Percentiles rank a stretch among this genome's conserved stretches.
Conservation (phyloP, 2,113 vertebrate genomes). For the Camelus dromedarius region DNA sequence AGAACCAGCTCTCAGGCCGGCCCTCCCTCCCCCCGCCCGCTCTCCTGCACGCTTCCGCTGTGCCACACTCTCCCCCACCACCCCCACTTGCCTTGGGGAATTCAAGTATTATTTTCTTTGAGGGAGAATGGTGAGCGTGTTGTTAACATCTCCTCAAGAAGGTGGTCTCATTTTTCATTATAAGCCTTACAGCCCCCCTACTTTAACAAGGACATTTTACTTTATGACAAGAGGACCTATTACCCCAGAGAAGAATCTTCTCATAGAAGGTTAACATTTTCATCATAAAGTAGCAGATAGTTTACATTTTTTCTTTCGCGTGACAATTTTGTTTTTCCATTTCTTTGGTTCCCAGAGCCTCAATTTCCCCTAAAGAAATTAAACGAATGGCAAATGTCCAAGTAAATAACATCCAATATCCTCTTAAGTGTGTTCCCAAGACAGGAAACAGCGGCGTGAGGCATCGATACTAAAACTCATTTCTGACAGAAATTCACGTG, state of each 20-base stretch:
- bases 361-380: constrained; percentile 36
- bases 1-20: background rate
- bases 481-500: background rate
- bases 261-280: background rate
- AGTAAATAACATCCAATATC: background rate
- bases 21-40: no score
- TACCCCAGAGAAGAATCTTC: background rate
- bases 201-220: background rate
- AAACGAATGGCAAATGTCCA: background rate
- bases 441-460: constrained; percentile 1
- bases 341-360: constrained; percentile 54
- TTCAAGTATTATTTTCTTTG: background rate
- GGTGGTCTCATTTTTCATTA: background rate
- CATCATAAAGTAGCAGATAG: background rate
- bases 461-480: background rate
- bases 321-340: constrained; percentile 8
- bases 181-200: background rate
- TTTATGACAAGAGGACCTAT: background rate
- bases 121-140: background rate
- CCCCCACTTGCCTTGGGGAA: background rate
- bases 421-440: constrained; percentile 26
- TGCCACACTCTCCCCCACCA: no score
- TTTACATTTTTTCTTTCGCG: background rate
- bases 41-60: no score
- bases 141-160: background rate